Conservation (phyloP, 2,888 invertebrate species). For the Tortricodes alternella region DNA sequence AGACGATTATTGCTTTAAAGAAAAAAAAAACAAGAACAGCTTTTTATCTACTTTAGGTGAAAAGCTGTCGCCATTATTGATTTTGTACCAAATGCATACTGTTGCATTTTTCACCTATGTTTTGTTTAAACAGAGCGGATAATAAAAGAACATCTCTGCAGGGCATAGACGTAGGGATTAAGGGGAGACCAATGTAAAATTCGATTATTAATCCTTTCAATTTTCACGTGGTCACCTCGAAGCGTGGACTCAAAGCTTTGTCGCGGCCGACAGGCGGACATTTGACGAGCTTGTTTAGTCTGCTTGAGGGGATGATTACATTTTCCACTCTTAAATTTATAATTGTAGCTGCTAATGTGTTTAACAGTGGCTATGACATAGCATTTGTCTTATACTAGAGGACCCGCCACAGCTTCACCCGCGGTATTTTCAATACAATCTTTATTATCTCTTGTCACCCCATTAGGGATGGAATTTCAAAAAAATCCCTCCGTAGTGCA, state of each 20-base stretch:
- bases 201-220: conserved; percentile 63
- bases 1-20: too few relatives aligned
- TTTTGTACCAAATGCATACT: not conserved
- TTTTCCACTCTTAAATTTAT: not conserved
- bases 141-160: conserved; percentile 1
- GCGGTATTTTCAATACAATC: too few relatives aligned
- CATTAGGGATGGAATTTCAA: too few relatives aligned
- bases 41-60: not conserved
- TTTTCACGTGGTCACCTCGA: conserved; percentile 43
- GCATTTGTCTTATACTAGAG: too few relatives aligned
- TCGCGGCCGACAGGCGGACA: not conserved
- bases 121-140: not conserved
- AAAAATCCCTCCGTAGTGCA: too few relatives aligned
- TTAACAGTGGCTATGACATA: too few relatives aligned
- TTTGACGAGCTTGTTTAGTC: conserved; percentile 1
- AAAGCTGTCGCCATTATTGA: not conserved
- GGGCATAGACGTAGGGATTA: conserved; percentile 11
- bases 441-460: too few relatives aligned
- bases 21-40: too few relatives aligned
- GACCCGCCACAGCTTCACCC: too few relatives aligned
- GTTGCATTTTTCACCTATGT: not conserved
- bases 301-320: not conserved
- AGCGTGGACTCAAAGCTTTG: conserved; percentile 15
- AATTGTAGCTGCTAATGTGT: too few relatives aligned
- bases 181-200: conserved; percentile 42